These are phyloP conservation scores for Bhutanitis thaidina DNA, from an alignment of 2,888 invertebrate genomes.

Conservation along the genomic window DNA sequence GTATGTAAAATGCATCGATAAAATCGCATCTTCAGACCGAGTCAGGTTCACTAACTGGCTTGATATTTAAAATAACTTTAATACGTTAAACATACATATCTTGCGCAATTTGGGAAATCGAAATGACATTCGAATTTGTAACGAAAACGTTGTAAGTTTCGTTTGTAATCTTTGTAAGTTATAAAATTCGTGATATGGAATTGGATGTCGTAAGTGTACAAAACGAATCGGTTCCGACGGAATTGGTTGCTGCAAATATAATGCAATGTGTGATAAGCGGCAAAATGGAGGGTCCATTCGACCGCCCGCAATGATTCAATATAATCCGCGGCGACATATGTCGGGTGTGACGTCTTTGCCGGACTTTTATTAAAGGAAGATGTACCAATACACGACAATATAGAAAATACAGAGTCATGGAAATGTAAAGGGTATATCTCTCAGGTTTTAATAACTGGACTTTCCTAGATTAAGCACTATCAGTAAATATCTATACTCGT, in stretches of 20 bases:
- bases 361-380: constrained; percentile 62
- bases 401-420: constrained; percentile 4
- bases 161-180: constrained; percentile 18
- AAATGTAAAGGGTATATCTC: not conserved
- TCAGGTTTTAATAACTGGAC: constrained; percentile 24
- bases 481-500: too few relatives aligned
- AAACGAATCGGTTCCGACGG: constrained; percentile 28
- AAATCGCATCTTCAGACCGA: too few relatives aligned
- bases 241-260: constrained; percentile 34
- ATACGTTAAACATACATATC: not conserved
- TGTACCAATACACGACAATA: constrained; percentile 14
- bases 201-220: constrained; percentile 19
- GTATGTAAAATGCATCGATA: too few relatives aligned
- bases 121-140: constrained; percentile 15
- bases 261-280: constrained; percentile 37
- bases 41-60: too few relatives aligned
- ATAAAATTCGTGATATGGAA: constrained; percentile 18
- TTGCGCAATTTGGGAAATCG: constrained; percentile 12
- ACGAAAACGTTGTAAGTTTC: constrained; percentile 11
- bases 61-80: too few relatives aligned
- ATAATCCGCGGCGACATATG: constrained; percentile 66
- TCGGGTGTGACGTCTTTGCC: constrained; percentile 45
- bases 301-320: constrained; percentile 58
- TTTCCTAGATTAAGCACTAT: too few relatives aligned
- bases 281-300: constrained; percentile 30